These are phyloP conservation scores for Cephalotes varians DNA, from an alignment of 2,888 invertebrate species.

Conservation along the genomic window DNA sequence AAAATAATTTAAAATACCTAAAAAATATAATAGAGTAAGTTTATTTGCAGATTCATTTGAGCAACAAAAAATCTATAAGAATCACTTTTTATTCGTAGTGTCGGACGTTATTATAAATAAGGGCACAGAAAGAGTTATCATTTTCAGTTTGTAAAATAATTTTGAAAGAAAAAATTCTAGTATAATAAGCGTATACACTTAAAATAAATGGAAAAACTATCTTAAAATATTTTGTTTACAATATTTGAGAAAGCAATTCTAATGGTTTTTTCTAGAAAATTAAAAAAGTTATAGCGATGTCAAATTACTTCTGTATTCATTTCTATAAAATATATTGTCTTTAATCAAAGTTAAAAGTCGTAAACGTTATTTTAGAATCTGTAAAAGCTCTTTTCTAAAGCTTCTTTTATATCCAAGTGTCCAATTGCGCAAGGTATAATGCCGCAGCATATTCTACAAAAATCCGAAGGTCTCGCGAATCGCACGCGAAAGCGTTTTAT, in stretches of 20 bases:
- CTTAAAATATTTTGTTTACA: not conserved
- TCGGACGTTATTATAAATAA: too few species aligned
- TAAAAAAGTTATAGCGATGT: not conserved
- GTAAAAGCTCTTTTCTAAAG: not conserved
- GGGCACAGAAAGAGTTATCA: not conserved
- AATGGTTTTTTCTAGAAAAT: not conserved
- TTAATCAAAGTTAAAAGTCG: not conserved
- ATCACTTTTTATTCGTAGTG: too few species aligned
- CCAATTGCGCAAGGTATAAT: constrained; percentile 22
- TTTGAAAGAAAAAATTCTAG: not conserved
- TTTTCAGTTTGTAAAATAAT: not conserved
- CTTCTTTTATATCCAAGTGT: constrained; percentile 9
- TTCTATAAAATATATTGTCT: not conserved
- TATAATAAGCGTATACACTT: not conserved
- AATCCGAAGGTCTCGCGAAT: constrained; percentile 27
- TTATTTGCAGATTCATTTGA: too few species aligned
- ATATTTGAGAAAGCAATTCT: not conserved
- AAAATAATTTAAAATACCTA: too few species aligned
- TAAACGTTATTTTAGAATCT: not conserved
- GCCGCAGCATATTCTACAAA: constrained; percentile 23
- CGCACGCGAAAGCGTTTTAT: constrained; percentile 36
- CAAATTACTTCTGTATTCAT: not conserved
- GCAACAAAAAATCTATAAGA: too few species aligned
- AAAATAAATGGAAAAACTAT: not conserved
- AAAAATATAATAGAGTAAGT: too few species aligned